Evolutionary conservation across 2,888 invertebrate genomes (phyloP).

Genomic region (Tyria jacobaeae): DNA sequence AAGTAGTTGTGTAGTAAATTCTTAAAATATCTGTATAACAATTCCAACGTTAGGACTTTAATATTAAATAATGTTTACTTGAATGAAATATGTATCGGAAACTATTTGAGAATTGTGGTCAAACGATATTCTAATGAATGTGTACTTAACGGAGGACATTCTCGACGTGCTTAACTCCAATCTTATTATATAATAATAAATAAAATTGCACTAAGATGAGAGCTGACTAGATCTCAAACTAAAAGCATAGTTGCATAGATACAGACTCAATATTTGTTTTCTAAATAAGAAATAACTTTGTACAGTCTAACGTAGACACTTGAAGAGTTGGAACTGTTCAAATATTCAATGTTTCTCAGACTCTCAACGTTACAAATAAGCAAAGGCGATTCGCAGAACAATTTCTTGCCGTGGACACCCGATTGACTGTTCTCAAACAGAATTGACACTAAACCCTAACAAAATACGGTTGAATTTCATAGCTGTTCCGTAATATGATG

Average conservation of each 20-base stretch:
- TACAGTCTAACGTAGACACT: conserved; percentile 28
- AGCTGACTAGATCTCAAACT: not conserved
- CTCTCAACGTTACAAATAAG: conserved; percentile 63
- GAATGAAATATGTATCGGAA: not conserved
- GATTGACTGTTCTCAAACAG: conserved; percentile 65
- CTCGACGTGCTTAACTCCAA: no score
- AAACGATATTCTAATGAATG: no score
- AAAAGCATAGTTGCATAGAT: not conserved
- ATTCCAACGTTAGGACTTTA: no score
- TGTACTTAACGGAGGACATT: not conserved
- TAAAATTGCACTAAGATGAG: no score
- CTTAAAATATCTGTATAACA: not conserved
- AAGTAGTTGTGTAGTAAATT: not conserved
- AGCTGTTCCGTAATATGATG: conserved; percentile 39
- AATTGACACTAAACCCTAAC: conserved; percentile 53
- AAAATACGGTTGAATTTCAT: conserved; percentile 58
- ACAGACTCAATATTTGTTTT: not conserved
- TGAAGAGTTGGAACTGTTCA: conserved; percentile 57
- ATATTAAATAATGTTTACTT: no score
- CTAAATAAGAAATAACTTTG: conserved; percentile 16
- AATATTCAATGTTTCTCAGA: conserved; percentile 74
- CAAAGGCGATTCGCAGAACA: conserved; percentile 72
- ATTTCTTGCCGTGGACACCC: conserved; percentile 68
- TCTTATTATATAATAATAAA: no score
- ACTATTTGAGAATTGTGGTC: no score